Evolutionary conservation across 1,140 invertebrate genomes (phyloP).

Genomic region (Pseudomyrmex concolor): DNA sequence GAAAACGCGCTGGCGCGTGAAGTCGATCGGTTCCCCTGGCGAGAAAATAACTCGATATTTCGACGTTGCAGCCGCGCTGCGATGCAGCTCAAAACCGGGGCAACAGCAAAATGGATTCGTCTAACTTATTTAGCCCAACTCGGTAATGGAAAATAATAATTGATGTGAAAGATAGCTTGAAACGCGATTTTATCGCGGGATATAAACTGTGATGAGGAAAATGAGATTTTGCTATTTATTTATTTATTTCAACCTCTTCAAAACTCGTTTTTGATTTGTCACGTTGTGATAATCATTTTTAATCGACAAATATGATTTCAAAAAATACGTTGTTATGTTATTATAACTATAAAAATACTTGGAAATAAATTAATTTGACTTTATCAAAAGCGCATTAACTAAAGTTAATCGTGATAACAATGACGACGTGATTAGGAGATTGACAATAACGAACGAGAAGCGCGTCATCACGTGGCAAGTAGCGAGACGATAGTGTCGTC

Average conservation of each 20-base stretch:
- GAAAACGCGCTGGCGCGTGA: constrained; percentile 43
- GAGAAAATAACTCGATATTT: constrained; percentile 56
- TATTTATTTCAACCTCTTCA: not conserved
- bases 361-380: constrained; percentile 1
- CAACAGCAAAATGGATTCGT: constrained; percentile 31
- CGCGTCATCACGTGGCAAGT: constrained; percentile 20
- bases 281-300: too few species aligned
- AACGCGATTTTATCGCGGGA: constrained; percentile 14
- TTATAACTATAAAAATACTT: not conserved
- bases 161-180: not conserved
- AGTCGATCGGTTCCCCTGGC: constrained; percentile 46
- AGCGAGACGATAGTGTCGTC: constrained; percentile 4
- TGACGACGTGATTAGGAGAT: not conserved
- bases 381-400: not conserved
- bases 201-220: constrained; percentile 13
- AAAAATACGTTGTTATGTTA: not conserved
- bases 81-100: constrained; percentile 14
- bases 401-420: not conserved
- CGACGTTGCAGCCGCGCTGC: not conserved
- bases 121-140: constrained; percentile 39
- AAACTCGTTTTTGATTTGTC: too few species aligned
- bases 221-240: constrained; percentile 8
- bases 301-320: not conserved
- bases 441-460: not conserved
- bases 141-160: constrained; percentile 20